Evolutionary conservation across 2,113 vertebrate species (phyloP), one percentile per base, ranked within the genome.

Genomic region (Oxygymnocypris stewartii): DNA sequence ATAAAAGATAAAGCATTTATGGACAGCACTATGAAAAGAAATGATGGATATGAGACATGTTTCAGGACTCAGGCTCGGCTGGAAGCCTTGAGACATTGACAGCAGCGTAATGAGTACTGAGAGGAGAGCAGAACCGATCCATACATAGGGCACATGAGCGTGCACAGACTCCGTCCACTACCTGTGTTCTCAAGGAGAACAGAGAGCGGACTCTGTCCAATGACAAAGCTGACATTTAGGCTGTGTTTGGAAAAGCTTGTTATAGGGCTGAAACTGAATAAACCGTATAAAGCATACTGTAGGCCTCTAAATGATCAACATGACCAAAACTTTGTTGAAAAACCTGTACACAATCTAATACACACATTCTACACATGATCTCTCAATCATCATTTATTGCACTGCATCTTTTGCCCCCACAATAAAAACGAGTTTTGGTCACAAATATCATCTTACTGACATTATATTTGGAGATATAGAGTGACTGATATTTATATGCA

Each of bases 51-150:
- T 73, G 47, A 37, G 31, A 4, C 20, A 16, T 4, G 10, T 84
- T 59, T 74, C 47, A 73, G 67, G 18, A 69, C 44, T 71, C 40
- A 16, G 25, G 40, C 71, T 42, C 75, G 13, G 65, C 20, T 25
- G 28, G 49, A 54, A 84, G 31, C 67, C 49, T 57, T 57, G 67
- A 74, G 82, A 84, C 20, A 74, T 20, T 74, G 47, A 84, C 49
- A 25, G 82, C 47, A 57, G 65, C 7, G 11, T 84, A 73, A 84
- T 84, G 82, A 82, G 78, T 42, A 80, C 35, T 63, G 20, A 69
- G 79, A 80, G 59, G 74, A 51, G 49, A 78, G 76, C 9, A 47
- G 23, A 42, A 44, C 35, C 20, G 3, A 83, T 71, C 44, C 65
- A 71, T 83, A 49, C 25, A 4, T 65, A 44, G n/a, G 23, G 13